Conservation (phyloP, 2,113 vertebrate genomes). For the Amblyornis subalaris region DNA sequence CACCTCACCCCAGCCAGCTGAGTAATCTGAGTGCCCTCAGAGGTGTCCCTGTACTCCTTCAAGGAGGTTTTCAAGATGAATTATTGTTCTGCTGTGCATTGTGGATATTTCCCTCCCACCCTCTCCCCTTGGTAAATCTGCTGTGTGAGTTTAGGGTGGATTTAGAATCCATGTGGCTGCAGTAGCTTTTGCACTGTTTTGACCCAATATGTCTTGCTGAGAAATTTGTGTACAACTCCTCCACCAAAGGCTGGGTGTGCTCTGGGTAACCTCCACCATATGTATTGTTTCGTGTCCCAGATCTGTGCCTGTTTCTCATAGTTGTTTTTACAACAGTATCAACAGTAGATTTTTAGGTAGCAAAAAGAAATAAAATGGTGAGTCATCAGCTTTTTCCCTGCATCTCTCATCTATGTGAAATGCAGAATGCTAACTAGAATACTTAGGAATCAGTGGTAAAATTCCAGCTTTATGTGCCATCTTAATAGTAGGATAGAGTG, state of each 20-base stretch:
- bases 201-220: not conserved
- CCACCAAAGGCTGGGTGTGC: not conserved
- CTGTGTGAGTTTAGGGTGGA: not conserved
- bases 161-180: not conserved
- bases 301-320: not conserved
- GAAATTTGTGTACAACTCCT: not conserved
- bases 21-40: not conserved
- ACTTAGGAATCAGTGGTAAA: not conserved
- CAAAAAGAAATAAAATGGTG: not conserved
- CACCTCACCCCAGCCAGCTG: not conserved
- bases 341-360: not conserved
- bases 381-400: not conserved
- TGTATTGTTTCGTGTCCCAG: not conserved
- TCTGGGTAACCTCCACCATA: not conserved
- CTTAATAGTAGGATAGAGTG: conserved; percentile 26
- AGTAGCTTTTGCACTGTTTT: not conserved
- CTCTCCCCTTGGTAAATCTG: not conserved
- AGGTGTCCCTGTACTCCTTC: not conserved
- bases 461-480: not conserved
- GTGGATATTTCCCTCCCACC: not conserved
- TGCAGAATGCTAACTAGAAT: not conserved
- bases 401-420: not conserved
- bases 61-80: not conserved
- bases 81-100: not conserved
- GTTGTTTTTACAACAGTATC: not conserved